Evolutionary conservation across 2,888 invertebrate genomes (phyloP).

Genomic region (Apoda limacodes): DNA sequence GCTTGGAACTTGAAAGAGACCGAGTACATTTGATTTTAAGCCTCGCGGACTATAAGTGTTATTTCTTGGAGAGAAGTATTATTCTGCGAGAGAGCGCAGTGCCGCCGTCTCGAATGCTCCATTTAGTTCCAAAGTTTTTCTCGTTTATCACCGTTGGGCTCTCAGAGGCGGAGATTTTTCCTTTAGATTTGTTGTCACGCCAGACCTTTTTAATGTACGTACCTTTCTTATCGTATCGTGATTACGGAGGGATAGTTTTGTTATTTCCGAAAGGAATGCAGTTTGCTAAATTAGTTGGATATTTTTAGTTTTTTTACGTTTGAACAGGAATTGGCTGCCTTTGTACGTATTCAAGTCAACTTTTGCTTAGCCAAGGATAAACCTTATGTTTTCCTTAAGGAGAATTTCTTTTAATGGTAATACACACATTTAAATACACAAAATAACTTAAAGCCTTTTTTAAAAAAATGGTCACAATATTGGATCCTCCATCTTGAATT

Average conservation of each 20-base stretch:
- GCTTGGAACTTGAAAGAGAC: conserved; percentile 46
- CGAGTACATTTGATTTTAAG: conserved; percentile 68
- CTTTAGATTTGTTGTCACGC: conserved; percentile 71
- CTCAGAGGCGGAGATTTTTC: conserved; percentile 69
- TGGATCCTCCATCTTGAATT: too few relatives aligned
- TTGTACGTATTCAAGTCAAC: too few relatives aligned
- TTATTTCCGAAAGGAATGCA: too few relatives aligned
- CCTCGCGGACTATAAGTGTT: conserved; percentile 69
- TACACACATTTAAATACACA: too few relatives aligned
- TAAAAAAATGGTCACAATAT: too few relatives aligned
- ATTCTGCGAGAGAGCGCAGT: conserved; percentile 65
- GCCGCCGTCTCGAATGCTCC: conserved; percentile 67
- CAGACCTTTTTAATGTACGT: conserved; percentile 71
- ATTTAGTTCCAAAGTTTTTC: conserved; percentile 71
- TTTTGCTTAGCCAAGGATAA: too few relatives aligned
- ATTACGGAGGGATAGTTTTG: conserved; percentile 39
- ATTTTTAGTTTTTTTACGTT: too few relatives aligned
- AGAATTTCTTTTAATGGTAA: too few relatives aligned
- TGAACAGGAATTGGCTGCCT: too few relatives aligned
- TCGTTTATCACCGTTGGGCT: conserved; percentile 70
- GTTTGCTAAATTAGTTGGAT: too few relatives aligned
- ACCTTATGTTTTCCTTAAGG: too few relatives aligned
- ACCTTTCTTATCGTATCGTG: conserved; percentile 63
- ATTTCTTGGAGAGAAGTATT: conserved; percentile 67
- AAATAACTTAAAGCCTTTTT: too few relatives aligned